A percentile compares a stretch with the other conserved stretches of the same genome.
These are phyloP conservation scores for Paramacrobiotus metropolitanus DNA, from an alignment of 1,140 invertebrate genomes.

Conservation along the genomic window DNA sequence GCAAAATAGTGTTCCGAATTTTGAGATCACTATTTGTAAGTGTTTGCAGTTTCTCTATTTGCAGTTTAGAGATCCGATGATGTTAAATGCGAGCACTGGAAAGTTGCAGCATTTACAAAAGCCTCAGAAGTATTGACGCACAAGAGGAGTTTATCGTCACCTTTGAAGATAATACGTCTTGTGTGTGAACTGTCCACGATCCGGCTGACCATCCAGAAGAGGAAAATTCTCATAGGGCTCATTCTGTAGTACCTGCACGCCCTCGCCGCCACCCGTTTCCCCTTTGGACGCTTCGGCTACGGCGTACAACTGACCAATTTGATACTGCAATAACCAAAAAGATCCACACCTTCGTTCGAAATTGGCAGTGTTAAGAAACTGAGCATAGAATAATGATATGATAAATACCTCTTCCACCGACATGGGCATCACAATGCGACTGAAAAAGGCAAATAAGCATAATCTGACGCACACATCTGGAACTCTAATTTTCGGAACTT, in stretches of 20 bases:
- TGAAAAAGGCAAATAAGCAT: conserved; percentile 21
- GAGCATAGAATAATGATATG: background rate
- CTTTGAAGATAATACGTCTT: conserved; percentile 53
- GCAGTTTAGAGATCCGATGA: too few relatives aligned
- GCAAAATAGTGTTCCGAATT: too few relatives aligned
- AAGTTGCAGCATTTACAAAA: too few relatives aligned
- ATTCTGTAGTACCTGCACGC: conserved; percentile 90
- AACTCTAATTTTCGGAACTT: conserved; percentile 15
- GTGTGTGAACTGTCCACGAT: conserved; percentile 91
- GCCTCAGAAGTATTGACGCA: too few relatives aligned
- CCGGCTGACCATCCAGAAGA: conserved; percentile 66
- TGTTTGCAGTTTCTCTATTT: too few relatives aligned
- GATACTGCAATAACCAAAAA: conserved; percentile 44
- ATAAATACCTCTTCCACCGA: conserved; percentile 30
- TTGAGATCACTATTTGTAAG: too few relatives aligned
- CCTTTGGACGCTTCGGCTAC: conserved; percentile 97
- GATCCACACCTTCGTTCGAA: conserved; percentile 10
- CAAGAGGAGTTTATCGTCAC: too few relatives aligned
- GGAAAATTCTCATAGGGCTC: conserved; percentile 73
- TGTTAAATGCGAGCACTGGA: too few relatives aligned
- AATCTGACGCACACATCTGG: background rate
- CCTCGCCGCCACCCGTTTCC: conserved; percentile 97
- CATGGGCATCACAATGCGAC: conserved; percentile 31
- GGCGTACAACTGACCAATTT: conserved; percentile 90
- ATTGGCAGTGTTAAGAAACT: background rate